phyloP scores from a whole-genome alignment of 2,113 vertebrate genomes.

The Acrocephalus arundinaceus region DNA sequence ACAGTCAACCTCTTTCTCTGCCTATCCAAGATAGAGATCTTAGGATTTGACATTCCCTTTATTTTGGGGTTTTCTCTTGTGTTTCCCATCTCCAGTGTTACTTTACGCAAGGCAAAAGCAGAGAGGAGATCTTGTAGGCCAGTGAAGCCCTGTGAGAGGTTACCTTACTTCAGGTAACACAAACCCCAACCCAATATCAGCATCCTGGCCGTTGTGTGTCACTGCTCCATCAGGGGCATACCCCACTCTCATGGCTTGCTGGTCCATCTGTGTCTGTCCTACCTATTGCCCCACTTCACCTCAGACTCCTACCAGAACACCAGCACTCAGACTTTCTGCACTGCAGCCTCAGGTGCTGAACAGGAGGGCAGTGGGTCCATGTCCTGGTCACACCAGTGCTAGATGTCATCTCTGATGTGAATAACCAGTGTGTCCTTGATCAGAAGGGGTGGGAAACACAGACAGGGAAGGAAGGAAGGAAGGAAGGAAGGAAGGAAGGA shows the following conservation, averaged over 20 bases:
- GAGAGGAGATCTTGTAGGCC: not conserved
- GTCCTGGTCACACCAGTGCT: not conserved
- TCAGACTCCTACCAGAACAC: not conserved
- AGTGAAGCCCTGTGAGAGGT: not conserved
- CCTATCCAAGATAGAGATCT: not conserved
- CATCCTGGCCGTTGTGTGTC: not conserved
- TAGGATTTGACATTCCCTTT: not conserved
- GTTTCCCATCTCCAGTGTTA: not conserved
- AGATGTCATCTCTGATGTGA: not conserved
- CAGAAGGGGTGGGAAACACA: not conserved
- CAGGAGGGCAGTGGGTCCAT: rapidly evolving
- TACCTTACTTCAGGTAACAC: not conserved
- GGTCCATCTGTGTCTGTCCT: rapidly evolving
- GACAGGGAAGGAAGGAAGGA: not conserved
- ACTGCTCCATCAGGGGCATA: not conserved
- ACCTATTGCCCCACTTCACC: not conserved
- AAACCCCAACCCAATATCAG: not conserved
- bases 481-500: too few relatives aligned
- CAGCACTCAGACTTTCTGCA: not conserved
- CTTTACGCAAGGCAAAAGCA: not conserved
- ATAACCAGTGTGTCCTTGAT: not conserved
- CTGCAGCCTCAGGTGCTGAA: rapidly evolving
- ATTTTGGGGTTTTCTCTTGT: not conserved
- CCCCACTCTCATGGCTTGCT: not conserved
- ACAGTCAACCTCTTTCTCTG: not conserved